Conservation (phyloP, 2,113 vertebrate species). For the Suncus etruscus region DNA sequence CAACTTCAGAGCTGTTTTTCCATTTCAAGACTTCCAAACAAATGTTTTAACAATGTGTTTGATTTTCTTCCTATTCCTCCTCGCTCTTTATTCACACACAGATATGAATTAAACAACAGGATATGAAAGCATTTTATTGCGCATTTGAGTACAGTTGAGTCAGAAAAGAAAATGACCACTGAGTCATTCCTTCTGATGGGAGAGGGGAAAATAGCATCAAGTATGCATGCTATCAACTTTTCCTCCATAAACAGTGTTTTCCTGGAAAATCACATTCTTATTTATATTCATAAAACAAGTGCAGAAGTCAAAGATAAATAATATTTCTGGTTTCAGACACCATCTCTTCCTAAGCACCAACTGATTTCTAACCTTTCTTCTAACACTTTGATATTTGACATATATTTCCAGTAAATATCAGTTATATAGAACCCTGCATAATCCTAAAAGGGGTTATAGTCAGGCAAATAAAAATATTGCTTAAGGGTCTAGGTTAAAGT, state of each 20-base stretch:
- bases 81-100: not conserved
- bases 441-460: slow-evolving; percentile 56
- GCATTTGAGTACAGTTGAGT: not conserved
- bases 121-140: not conserved
- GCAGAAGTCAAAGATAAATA: slow-evolving; percentile 68
- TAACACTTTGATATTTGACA: slow-evolving; percentile 67
- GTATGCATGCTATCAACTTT: not conserved
- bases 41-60: not conserved
- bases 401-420: slow-evolving; percentile 72
- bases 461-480: slow-evolving; percentile 63
- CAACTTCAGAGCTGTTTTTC: not conserved
- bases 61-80: not conserved
- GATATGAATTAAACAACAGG: not conserved
- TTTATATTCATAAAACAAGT: slow-evolving; percentile 63
- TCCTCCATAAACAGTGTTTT: not conserved
- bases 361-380: slow-evolving; percentile 63
- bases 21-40: slow-evolving; percentile 19
- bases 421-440: slow-evolving; percentile 64
- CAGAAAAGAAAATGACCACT: slow-evolving; percentile 3
- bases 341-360: slow-evolving; percentile 65
- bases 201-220: not conserved
- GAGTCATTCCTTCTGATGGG: slow-evolving; percentile 29
- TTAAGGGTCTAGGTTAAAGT: slow-evolving; percentile 26
- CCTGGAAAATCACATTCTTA: slow-evolving; percentile 8
- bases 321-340: slow-evolving; percentile 40